phyloP scores from a whole-genome alignment of 2,113 vertebrate species.

The Poicephalus meyeri region DNA sequence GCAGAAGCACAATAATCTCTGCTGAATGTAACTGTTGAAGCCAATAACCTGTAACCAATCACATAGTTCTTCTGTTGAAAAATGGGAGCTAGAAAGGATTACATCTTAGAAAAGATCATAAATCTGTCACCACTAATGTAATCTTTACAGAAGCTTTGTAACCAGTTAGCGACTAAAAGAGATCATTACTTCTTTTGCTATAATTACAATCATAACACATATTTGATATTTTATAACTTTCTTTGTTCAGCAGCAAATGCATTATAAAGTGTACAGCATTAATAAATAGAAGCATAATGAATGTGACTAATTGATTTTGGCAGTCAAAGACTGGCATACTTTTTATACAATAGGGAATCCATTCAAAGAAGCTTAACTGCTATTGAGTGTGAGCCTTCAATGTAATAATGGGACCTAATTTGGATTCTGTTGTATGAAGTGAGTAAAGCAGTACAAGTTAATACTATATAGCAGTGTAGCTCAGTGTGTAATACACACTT shows the following conservation, averaged over 20 bases:
- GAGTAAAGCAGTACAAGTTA: conserved; percentile 69
- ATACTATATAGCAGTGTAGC: conserved; percentile 46
- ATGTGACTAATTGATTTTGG: conserved; percentile 87
- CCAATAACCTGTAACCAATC: conserved; percentile 79
- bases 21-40: conserved; percentile 57
- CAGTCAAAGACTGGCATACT: conserved; percentile 82
- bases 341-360: conserved; percentile 82
- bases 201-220: conserved; percentile 75
- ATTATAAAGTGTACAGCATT: conserved; percentile 78
- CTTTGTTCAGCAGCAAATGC: conserved; percentile 76
- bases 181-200: conserved; percentile 71
- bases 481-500: conserved; percentile 16
- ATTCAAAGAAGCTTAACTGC: conserved; percentile 82
- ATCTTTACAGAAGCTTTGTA: conserved; percentile 74
- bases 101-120: conserved; percentile 73
- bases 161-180: conserved; percentile 70
- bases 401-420: conserved; percentile 80
- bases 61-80: conserved; percentile 65
- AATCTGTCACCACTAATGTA: conserved; percentile 76
- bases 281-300: conserved; percentile 87
- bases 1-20: conserved; percentile 70
- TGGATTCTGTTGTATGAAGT: conserved; percentile 73
- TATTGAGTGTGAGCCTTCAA: conserved; percentile 77
- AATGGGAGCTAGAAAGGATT: conserved; percentile 72
- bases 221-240: conserved; percentile 80